phyloP scores from a whole-genome alignment of 2,888 invertebrate species.

The Drosophila hamatofila region DNA sequence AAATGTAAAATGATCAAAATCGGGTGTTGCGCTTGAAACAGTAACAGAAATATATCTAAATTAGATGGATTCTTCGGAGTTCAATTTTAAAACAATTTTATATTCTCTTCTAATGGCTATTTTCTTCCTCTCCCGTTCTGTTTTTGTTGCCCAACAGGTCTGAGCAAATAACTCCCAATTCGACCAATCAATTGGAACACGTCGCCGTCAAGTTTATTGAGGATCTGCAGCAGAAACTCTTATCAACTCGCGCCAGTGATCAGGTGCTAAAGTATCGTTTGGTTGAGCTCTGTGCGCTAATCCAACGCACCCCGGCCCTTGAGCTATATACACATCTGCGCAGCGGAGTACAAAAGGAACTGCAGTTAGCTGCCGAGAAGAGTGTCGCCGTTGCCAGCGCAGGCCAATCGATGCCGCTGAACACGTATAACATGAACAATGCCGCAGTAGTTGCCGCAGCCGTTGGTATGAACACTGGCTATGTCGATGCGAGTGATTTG shows the following conservation, averaged over 20 bases:
- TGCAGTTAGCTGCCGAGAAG: constrained; percentile 82
- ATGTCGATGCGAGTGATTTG: constrained; percentile 53
- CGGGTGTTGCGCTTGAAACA: not conserved
- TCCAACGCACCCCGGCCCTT: constrained; percentile 76
- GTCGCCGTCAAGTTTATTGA: constrained; percentile 82
- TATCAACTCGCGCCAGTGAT: constrained; percentile 74
- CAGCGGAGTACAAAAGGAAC: constrained; percentile 82
- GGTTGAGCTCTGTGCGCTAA: constrained; percentile 77
- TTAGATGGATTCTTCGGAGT: not conserved
- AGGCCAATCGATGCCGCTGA: constrained; percentile 73
- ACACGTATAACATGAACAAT: constrained; percentile 75
- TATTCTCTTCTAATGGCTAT: not conserved
- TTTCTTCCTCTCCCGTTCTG: not conserved
- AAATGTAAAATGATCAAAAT: not conserved
- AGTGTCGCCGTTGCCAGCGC: constrained; percentile 55
- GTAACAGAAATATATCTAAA: not conserved
- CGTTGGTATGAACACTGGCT: constrained; percentile 42
- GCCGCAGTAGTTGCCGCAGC: constrained; percentile 44
- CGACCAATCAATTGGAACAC: constrained; percentile 75
- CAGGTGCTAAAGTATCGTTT: constrained; percentile 78
- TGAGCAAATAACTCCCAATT: constrained; percentile 72
- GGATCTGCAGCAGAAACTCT: constrained; percentile 81
- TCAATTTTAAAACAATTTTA: not conserved
- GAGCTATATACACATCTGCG: constrained; percentile 83
- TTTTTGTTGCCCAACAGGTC: constrained; percentile 49